Evolutionary conservation across 2,888 invertebrate species (phyloP).

Genomic region (Osedax frankpressi): DNA sequence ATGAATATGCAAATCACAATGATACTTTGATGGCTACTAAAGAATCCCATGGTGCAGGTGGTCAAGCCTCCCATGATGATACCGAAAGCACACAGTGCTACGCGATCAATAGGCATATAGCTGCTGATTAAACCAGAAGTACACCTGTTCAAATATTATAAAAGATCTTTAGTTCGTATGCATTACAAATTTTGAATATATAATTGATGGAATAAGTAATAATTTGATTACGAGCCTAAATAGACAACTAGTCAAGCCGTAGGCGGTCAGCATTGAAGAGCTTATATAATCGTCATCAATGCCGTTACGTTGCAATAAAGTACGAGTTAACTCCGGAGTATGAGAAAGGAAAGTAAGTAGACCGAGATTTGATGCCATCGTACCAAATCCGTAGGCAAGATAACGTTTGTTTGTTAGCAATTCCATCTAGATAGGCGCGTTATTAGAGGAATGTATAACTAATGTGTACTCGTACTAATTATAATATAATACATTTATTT

Average conservation of each 20-base stretch:
- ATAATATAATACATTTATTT: no score
- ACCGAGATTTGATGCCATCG: conserved; percentile 22
- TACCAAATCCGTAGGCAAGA: conserved; percentile 22
- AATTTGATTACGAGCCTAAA: conserved; percentile 11
- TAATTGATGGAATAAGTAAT: neutral
- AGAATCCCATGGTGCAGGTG: neutral
- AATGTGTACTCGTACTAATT: neutral
- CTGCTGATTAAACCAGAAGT: neutral
- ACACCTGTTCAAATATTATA: neutral
- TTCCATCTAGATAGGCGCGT: no score
- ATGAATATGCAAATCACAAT: neutral
- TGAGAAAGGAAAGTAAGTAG: conserved; percentile 24
- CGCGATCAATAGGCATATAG: neutral
- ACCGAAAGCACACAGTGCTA: neutral
- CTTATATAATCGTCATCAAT: conserved; percentile 17
- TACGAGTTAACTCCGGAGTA: neutral
- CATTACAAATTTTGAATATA: neutral
- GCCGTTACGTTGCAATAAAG: conserved; percentile 12
- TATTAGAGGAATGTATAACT: neutral
- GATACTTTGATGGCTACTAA: neutral
- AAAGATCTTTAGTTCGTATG: neutral
- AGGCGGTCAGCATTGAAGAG: conserved; percentile 25
- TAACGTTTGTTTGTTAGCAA: conserved; percentile 21
- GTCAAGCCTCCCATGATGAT: neutral
- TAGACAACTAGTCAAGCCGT: conserved; percentile 21